phyloP scores from a whole-genome alignment of 1,140 invertebrate species.

The Drosophila simulans region DNA sequence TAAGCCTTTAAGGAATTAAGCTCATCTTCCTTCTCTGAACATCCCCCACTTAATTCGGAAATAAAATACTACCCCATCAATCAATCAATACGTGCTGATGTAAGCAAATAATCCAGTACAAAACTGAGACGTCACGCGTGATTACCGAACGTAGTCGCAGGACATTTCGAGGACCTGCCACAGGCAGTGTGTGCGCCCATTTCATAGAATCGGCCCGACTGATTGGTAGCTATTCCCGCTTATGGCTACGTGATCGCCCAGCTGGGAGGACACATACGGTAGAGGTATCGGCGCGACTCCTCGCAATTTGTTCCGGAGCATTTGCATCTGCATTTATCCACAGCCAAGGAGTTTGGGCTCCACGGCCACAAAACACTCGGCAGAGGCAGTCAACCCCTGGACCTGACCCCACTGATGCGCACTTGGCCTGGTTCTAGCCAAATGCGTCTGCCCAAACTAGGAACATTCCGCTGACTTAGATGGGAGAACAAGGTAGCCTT shows the following conservation, averaged over 20 bases:
- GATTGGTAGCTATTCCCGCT: conserved; percentile 6
- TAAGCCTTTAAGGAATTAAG: background rate
- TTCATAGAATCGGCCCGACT: conserved; percentile 17
- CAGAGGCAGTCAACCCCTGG: conserved; percentile 4
- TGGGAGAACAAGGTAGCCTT: no score
- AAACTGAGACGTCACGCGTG: conserved; percentile 21
- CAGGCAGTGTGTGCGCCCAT: background rate
- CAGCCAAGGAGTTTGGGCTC: background rate
- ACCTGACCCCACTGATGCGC: background rate
- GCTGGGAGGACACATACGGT: conserved; percentile 2
- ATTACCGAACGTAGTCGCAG: conserved; percentile 28
- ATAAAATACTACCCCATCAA: conserved; percentile 18
- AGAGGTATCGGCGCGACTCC: conserved; percentile 11
- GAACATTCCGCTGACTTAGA: no score
- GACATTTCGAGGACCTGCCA: conserved; percentile 20
- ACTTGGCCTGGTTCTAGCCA: background rate
- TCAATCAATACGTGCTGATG: conserved; percentile 30
- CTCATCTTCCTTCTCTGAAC: background rate
- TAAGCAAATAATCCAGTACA: conserved; percentile 26
- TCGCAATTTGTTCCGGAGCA: conserved; percentile 33
- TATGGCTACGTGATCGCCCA: conserved; percentile 55
- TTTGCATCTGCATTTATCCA: conserved; percentile 31
- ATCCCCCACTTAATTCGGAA: conserved; percentile 1
- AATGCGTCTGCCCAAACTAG: background rate
- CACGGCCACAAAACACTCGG: conserved; percentile 42